phyloP scores from a whole-genome alignment of 2,797 vertebrate genomes.

The Rhynchonycteris naso region DNA sequence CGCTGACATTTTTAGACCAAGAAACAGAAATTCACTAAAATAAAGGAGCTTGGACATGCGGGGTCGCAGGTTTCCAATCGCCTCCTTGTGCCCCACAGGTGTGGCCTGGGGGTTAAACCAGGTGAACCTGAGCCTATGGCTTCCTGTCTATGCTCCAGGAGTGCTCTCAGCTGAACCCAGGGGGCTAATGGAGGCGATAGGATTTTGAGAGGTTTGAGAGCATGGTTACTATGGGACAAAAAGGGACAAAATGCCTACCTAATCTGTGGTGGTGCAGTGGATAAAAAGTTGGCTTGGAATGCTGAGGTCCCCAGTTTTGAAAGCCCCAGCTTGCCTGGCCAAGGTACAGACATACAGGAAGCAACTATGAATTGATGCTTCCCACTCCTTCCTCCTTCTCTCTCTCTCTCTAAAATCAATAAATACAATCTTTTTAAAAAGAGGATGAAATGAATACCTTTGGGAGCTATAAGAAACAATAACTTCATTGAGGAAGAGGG shows the following conservation, averaged over 20 bases:
- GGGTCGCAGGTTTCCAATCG: no score
- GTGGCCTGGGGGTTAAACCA: neutral
- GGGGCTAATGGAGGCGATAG: rapidly evolving
- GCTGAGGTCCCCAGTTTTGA: no score
- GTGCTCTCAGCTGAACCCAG: neutral
- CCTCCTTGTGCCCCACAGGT: neutral
- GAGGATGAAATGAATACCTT: neutral
- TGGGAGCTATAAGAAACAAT: neutral
- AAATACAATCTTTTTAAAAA: no score
- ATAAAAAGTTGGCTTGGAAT: no score
- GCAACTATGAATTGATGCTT: no score
- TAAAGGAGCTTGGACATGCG: rapidly evolving
- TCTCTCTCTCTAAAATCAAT: no score
- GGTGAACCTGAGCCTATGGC: rapidly evolving
- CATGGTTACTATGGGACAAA: neutral
- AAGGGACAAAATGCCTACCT: neutral
- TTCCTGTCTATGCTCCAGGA: neutral
- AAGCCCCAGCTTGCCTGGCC: no score
- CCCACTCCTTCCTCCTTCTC: no score
- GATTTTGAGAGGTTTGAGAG: neutral
- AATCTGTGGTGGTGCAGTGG: no score
- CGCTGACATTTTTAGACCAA: neutral
- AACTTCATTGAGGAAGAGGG: neutral
- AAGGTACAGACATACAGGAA: no score
- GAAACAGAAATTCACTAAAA: neutral